Percentiles rank a stretch among this genome's conserved stretches.
phyloP scores from a whole-genome alignment of 2,113 vertebrate species.

The Brienomyrus longianalis region DNA sequence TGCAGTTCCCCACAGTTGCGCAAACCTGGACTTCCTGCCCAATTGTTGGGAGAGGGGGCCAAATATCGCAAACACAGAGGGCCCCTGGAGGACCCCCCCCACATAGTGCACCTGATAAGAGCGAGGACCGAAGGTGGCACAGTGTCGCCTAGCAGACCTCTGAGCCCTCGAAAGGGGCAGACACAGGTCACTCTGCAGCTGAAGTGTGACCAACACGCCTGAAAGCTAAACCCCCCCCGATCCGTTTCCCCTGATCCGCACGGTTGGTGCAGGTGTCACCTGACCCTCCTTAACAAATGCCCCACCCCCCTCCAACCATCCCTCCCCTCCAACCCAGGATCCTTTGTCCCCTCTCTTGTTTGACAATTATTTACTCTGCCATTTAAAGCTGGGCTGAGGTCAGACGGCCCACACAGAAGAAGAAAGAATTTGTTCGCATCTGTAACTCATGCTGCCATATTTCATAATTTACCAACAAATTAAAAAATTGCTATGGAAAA shows the following conservation, averaged over 20 bases:
- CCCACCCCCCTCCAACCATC: constrained; percentile 27
- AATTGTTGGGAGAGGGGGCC: constrained; percentile 48
- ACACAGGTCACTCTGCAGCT: not conserved
- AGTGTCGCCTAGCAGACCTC: not conserved
- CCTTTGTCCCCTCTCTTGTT: constrained; percentile 54
- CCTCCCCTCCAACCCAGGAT: constrained; percentile 37
- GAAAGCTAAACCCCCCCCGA: not conserved
- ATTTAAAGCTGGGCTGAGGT: constrained; percentile 50
- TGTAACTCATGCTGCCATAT: not conserved
- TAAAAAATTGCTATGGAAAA: not conserved
- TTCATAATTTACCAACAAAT: not conserved
- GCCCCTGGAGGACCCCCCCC: not conserved
- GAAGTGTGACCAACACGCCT: not conserved
- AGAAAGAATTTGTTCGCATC: constrained; percentile 44
- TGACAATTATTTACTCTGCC: constrained; percentile 67
- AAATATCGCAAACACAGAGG: not conserved
- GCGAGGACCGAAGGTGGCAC: not conserved
- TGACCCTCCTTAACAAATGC: constrained; percentile 31
- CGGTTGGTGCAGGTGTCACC: not conserved
- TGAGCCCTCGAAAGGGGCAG: not conserved
- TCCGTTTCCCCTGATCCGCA: not conserved
- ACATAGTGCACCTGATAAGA: not conserved
- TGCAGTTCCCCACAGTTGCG: constrained; percentile 32
- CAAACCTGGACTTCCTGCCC: constrained; percentile 17
- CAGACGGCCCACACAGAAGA: constrained; percentile 46